Evolutionary conservation across 1,140 invertebrate species (phyloP), one percentile per base, ranked within the genome.

Genomic region (Euura saliciscinereae): DNA sequence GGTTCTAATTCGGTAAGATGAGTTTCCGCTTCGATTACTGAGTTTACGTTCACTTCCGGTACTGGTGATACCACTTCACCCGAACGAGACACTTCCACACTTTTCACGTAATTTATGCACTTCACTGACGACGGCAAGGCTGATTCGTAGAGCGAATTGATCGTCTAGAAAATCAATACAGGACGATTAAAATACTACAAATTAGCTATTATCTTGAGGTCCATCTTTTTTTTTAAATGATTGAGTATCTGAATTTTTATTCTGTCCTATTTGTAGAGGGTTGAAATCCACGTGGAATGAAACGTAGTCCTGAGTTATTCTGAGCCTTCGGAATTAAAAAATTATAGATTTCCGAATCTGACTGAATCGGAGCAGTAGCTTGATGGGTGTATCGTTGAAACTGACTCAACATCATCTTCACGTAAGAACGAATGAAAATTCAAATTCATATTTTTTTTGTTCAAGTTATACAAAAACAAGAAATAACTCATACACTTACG

Each of bases 71-170:
- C 65, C 69, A 64, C 13, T 44, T 67, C 76, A 43, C 80, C 80
- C 46, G 77, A 80, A 43, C 72, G 78, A 44, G 78, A 79, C 43
- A 81, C 78, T 64, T 84, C 78, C 28, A 85, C 79, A 67, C 83
- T 83, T 74, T 84, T 85, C 11, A 85, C 85, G 79, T 85, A 85
- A 80, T 86, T 87, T 76, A 87, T 84, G 65, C 85, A 86, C 80
- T 86, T 85, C 72, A 83, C 83, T 68, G 85, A 82, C 10, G 84
- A 73, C 65, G 81, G 83, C 74, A 86, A 78, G 68, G 79, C 80
- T 46, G 79, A 75, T 65, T 85, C 84, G 77, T 85, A 82, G 13
- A 85, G 74, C 68, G 82, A 82, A 42, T 82, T 83, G 46, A 86
- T 80, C 6, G 79, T 85, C 85, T 87, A 78, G 43, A 82, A 84